Evolutionary conservation across 2,888 invertebrate genomes (phyloP), one percentile per base, ranked within the genome.

Genomic region (Papilio protenor): DNA sequence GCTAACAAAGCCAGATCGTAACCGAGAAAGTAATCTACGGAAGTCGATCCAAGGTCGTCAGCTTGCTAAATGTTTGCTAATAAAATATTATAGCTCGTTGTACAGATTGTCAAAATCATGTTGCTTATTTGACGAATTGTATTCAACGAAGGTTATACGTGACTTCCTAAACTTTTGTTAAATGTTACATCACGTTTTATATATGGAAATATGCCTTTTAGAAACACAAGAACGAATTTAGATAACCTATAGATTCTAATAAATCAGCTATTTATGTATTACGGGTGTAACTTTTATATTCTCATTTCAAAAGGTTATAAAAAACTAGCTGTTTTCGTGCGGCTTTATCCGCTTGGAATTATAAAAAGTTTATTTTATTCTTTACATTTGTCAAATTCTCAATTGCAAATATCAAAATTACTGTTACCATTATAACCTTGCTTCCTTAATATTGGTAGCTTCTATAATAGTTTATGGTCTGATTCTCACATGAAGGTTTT

Each of bases 11-110:
- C 57, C 33, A 21, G 33, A 61, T 49, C 21, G 61, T 27, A 55
- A 61, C 11, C 23, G 64, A 77, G 72, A 77, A 73, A 73, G 77
- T 52, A 16, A 64, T 40, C 23, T 33, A 64, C 72, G 77, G 77
- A 77, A 77, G 45, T 66, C 55, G 49, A 23, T 49, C 40, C 59
- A 49, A 77, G 77, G 77, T 61, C 77, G 74, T 40, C 69, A 70
- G 18, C 73, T 74, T 73, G 70, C 74, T 74, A 61, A 77, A 77
- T 69, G 21, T 59, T 77, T 69, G 52, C 77, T 57, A 61, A 77
- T 73, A 64, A 59, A 57, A 49, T 59, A 40, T 61, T 74, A 66
- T 69, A 49, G 33, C 45, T 23, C 27, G 23, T 23, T 71, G 18
- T 33, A 55, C 27, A 57, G 61, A 18, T 8, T 49, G 73, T 6